Evolutionary conservation across 2,888 invertebrate genomes (phyloP).

Genomic region (Apamea epomidion): DNA sequence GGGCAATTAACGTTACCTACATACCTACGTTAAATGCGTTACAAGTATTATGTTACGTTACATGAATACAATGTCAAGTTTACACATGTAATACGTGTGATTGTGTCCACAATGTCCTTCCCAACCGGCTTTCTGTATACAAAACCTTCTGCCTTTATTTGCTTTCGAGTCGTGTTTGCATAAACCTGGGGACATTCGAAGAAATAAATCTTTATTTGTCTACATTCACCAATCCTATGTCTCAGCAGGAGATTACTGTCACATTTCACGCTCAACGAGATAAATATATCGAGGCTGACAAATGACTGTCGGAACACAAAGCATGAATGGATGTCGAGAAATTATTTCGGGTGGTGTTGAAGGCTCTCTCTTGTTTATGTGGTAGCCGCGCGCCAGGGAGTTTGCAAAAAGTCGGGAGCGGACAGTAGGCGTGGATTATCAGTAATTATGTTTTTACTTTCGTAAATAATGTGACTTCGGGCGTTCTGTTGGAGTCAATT

Average conservation of each 20-base stretch:
- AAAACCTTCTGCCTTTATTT: conserved; percentile 78
- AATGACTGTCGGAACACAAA: conserved; percentile 65
- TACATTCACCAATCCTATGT: conserved; percentile 81
- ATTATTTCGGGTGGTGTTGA: conserved; percentile 74
- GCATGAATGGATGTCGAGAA: conserved; percentile 57
- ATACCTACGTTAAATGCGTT: neutral
- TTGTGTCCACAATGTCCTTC: conserved; percentile 77
- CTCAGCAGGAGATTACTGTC: conserved; percentile 74
- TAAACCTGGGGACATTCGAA: conserved; percentile 78
- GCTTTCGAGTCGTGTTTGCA: conserved; percentile 80
- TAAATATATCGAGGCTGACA: conserved; percentile 70
- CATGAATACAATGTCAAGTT: conserved; percentile 76
- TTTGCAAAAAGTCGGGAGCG: conserved; percentile 77
- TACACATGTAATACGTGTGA: conserved; percentile 72
- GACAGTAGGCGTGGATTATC: conserved; percentile 78
- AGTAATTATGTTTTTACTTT: conserved; percentile 72
- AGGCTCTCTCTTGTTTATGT: conserved; percentile 77
- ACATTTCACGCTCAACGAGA: conserved; percentile 75
- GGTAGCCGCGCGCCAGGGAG: conserved; percentile 74
- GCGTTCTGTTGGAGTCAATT: conserved; percentile 61
- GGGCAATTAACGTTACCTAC: conserved; percentile 29
- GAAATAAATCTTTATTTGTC: conserved; percentile 86
- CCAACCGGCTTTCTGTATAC: conserved; percentile 76
- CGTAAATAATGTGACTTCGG: conserved; percentile 73
- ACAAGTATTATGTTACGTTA: conserved; percentile 61